Base-by-base conservation (phyloP, 2,888 invertebrate genomes). In the Silvanus unidentatus region DNA sequence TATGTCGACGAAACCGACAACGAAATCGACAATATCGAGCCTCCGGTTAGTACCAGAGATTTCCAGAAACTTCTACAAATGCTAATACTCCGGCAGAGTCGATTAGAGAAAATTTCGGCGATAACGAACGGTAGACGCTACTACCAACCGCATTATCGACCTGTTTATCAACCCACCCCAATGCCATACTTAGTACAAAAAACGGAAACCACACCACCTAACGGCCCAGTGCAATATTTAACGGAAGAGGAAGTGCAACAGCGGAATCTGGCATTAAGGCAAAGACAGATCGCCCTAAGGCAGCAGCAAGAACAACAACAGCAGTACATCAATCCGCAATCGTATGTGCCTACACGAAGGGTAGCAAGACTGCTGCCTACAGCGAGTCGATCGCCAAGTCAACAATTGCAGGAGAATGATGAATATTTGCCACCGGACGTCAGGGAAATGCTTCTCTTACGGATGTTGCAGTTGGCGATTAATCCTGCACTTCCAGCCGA, bases 401-500 rank as follows among this genome's bases (percentile, higher is more conserved):
- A 57, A 8, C 46, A 46, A 5, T 45, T 52, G 34, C 50, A 54
- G 29, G 54, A 61, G 10, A 49, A 54, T 11, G 79, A 79, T 5
- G 81, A 82, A 52, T 82, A 78, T 55, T 66, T 86, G 12, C 86
- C 86, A 10, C 75, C 82, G 0, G 82, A 84, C 45, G 79, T 86
- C 12, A 73, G 86, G 45, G 86, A 86, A 65, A 84, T 84, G 61
- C 69, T 86, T 29, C 68, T 86, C 6, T 65, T 85, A 58, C 78
- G 83, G 59, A 86, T 86, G 86, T 69, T 86, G 22, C 80, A 86
- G 62, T 64, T 86, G 45, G 85, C 85, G 0, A 82, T 86, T 52
- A 82, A 82, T 63, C 79, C 81, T 5, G 80, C 81, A 38, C 63
- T 73, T 47, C 74, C 60, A 2, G 27, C 68, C 2, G 64, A 68